Base-by-base conservation (phyloP, 2,888 invertebrate species). In the Odontocolon sp. region DNA sequence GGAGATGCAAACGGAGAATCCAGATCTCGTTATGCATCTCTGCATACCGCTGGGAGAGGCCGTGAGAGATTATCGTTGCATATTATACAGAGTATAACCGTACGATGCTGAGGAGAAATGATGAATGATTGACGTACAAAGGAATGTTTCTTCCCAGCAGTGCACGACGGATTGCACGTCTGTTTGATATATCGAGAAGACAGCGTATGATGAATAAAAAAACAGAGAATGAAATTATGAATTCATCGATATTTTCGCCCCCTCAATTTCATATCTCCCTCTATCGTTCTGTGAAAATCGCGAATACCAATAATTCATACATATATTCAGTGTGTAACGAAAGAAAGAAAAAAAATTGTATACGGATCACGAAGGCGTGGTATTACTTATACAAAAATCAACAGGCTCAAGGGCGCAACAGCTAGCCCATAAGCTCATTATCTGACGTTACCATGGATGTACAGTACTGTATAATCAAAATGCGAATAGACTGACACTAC, bases 51-150 rank as follows among this genome's bases (percentile, higher is more conserved):
- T 57, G 42, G 50, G 36, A 16, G 57, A 75, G 69, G 50, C 64
- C 52, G 64, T 69, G 69, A 75, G 57, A 69, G 69, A 75, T 75
- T 42, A 69, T 59, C 69, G 57, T 28, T 57, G 56, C 47, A 45
- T 57, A 50, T 26, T 45, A 45, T 42, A 36, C 56, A 45, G 31
- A 33, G 5, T 61, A 66, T 31, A 67, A 40, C 3, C 45, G n/a
- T 16, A 36, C 69, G 33, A 57, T 26, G 21, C 70, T 66, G 45
- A 18, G 31, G 56, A 54, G 76, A 67, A 71, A 76, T 67, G 76
- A 76, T 71, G 61, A 76, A 76, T 76, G 76, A 76, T 71, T 71
- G 76, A 71, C 71, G 66, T 57, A 67, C 76, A 76, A 71, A 63
- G 61, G 64, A 71, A 76, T 71, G 61, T 56, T 47, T 67, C 61